These are phyloP conservation scores for Melipona quadrifasciata DNA, from an alignment of 1,140 invertebrate genomes.

Conservation along the genomic window DNA sequence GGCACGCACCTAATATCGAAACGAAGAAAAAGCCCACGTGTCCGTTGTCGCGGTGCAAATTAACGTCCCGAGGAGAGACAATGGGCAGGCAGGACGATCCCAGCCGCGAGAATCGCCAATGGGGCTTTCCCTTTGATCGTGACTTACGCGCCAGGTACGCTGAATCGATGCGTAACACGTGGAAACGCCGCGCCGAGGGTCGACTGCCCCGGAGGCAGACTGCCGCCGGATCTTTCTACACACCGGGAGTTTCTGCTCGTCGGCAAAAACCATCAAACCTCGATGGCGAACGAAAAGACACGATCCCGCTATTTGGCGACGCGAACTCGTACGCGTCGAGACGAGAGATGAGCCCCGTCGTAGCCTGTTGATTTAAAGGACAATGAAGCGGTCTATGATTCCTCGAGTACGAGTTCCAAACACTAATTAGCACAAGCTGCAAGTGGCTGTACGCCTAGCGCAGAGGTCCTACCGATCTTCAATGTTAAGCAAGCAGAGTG, in stretches of 20 bases:
- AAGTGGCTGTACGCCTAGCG: too few relatives aligned
- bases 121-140: slow-evolving; percentile 7
- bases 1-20: neutral
- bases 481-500: too few relatives aligned
- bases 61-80: slow-evolving; percentile 1
- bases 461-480: too few relatives aligned
- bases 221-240: neutral
- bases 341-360: neutral
- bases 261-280: neutral
- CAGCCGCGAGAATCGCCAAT: slow-evolving; percentile 10
- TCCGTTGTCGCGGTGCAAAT: slow-evolving; percentile 31
- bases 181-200: neutral
- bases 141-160: slow-evolving; percentile 21
- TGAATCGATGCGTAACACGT: slow-evolving; percentile 45
- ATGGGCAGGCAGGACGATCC: slow-evolving; percentile 22
- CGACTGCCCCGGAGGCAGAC: neutral
- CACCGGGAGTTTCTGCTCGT: neutral
- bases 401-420: too few relatives aligned
- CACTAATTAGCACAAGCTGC: too few relatives aligned
- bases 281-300: neutral
- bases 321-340: neutral
- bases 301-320: neutral
- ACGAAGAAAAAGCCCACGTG: slow-evolving; percentile 28
- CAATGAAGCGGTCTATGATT: too few relatives aligned
- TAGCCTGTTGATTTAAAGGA: neutral